Evolutionary conservation across 2,113 vertebrate species (phyloP), one percentile per base, ranked within the genome.

Genomic region (Tetrao urogallus): DNA sequence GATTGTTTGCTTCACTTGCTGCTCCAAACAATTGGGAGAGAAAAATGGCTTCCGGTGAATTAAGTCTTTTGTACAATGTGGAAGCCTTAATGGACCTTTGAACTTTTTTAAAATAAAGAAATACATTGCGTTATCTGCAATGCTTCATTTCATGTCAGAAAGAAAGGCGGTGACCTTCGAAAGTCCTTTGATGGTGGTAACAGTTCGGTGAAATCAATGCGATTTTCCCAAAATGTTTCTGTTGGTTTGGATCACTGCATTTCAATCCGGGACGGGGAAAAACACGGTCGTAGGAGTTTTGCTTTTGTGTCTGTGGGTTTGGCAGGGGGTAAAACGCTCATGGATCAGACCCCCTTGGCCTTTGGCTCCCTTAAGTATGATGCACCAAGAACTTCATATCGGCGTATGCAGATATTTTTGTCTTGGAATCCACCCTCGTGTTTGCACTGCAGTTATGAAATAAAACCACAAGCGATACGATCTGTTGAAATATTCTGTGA

Each of bases 1-100:
- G 80, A 96, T 96, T 96, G 93, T 96, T 96, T 96, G 96, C 91
- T 92, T 96, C 95, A 76, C 94, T 95, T 82, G 93, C 94, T 5
- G 24, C 81, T 90, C 89, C 84, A 38, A 96, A 96, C 96, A 96
- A 96, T 96, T 0, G 70, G 93, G 95, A 40, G 92, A 96, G 96
- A 96, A 96, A 96, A 96, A 96, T 96, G 95, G 86, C 50, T 96
- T 96, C 96, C 95, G 96, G 93, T 52, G 69, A 93, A 88, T 88
- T 86, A 93, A 96, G 54, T 18, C 93, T 86, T 96, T 96, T 96
- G 96, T 96, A 47, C 8, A 6, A 10, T 42, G 8, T 96, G 93
- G 94, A 94, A 91, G 83, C 86, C 86, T 88, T 93, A 93, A 93
- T 84, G 83, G 96, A 88, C 90, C 90, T 96, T 96, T 96, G 96